phyloP scores from a whole-genome alignment of 2,797 vertebrate genomes.

The Nasua narica region DNA sequence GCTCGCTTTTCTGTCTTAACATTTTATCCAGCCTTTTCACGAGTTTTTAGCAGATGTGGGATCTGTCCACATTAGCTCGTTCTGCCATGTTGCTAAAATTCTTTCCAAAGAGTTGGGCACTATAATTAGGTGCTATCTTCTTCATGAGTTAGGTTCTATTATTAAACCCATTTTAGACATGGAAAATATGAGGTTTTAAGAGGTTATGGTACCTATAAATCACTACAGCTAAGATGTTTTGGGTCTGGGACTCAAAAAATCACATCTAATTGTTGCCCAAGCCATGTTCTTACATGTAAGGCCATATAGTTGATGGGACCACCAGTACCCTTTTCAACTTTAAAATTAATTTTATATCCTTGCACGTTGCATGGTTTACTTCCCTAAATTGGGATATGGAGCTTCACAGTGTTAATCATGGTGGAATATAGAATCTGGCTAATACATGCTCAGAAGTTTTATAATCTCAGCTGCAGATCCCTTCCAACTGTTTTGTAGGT shows the following conservation, averaged over 20 bases:
- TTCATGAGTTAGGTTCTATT: not conserved
- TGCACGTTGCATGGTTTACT: not conserved
- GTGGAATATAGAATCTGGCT: not conserved
- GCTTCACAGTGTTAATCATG: not conserved
- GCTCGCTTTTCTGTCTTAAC: not conserved
- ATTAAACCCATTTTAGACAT: not conserved
- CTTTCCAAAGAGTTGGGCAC: not conserved
- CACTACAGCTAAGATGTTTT: not conserved
- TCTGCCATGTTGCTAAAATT: not conserved
- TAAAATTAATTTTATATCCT: not conserved
- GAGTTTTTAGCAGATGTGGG: not conserved
- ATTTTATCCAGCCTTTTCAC: not conserved
- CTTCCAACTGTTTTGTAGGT: conserved; percentile 13
- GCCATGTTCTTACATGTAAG: not conserved
- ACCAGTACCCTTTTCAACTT: not conserved
- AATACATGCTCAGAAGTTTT: not conserved
- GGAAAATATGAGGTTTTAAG: not conserved
- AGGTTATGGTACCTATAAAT: not conserved
- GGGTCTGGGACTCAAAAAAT: not conserved
- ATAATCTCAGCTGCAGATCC: conserved; percentile 10
- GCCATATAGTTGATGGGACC: not conserved
- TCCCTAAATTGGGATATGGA: not conserved
- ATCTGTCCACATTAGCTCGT: not conserved
- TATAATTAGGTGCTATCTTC: not conserved
- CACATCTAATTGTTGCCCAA: not conserved